Percentiles rank a stretch among this genome's conserved stretches.
Evolutionary conservation across 2,113 vertebrate species (phyloP).

Genomic region (Xenopus borealis): DNA sequence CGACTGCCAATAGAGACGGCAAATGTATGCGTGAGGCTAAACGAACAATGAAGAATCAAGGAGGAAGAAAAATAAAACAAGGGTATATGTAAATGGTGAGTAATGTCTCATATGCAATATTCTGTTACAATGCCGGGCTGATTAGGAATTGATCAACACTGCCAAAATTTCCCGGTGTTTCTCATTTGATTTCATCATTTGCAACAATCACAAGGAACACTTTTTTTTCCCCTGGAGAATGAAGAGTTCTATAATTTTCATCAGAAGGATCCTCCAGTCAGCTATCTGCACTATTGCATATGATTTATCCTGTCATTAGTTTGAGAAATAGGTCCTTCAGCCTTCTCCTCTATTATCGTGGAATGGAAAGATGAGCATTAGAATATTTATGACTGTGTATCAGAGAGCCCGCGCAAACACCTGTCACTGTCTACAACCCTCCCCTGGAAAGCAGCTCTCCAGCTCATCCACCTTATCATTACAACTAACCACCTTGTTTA

Average conservation of each 20-base stretch:
- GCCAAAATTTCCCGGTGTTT: slow-evolving; percentile 47
- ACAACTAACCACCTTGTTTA: slow-evolving; percentile 65
- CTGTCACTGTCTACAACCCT: slow-evolving; percentile 58
- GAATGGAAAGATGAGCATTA: slow-evolving; percentile 68
- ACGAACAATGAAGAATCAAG: slow-evolving; percentile 52
- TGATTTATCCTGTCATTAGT: slow-evolving; percentile 83
- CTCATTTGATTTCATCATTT: slow-evolving; percentile 63
- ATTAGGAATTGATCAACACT: slow-evolving; percentile 54
- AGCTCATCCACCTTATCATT: slow-evolving; percentile 60
- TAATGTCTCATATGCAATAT: slow-evolving; percentile 57
- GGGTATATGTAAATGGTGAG: slow-evolving; percentile 48
- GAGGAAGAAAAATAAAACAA: slow-evolving; percentile 53
- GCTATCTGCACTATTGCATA: slow-evolving; percentile 61
- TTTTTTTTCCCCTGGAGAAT: slow-evolving; percentile 62
- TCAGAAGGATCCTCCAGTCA: slow-evolving; percentile 61
- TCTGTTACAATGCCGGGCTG: slow-evolving; percentile 55
- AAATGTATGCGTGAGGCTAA: slow-evolving; percentile 25
- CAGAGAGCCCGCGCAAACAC: slow-evolving; percentile 60
- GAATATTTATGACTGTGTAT: slow-evolving; percentile 72
- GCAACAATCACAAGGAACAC: slow-evolving; percentile 60
- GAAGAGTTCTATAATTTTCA: slow-evolving; percentile 70
- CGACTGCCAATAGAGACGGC: slow-evolving; percentile 17
- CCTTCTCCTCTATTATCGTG: slow-evolving; percentile 72
- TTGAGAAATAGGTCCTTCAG: slow-evolving; percentile 76
- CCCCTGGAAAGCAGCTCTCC: slow-evolving; percentile 54